These are phyloP conservation scores for Phyllostomus hastatus DNA, from an alignment of 2,113 vertebrate genomes.

Conservation along the genomic window DNA sequence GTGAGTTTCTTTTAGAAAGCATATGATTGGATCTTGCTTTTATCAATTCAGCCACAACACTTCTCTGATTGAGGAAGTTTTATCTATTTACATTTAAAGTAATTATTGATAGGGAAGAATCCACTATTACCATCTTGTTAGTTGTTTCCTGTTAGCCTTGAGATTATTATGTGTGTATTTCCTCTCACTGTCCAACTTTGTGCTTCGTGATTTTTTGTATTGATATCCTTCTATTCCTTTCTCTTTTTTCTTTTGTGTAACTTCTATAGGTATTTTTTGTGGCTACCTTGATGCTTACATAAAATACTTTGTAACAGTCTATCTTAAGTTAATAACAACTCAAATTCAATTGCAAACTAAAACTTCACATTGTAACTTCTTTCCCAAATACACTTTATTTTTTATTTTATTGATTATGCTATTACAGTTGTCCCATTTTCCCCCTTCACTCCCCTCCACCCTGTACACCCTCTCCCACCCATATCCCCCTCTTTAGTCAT, in stretches of 20 bases:
- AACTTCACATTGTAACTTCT: not conserved
- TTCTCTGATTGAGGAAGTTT: not conserved
- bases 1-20: not conserved
- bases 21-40: not conserved
- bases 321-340: not conserved
- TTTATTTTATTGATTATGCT: not conserved
- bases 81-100: not conserved
- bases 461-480: no score
- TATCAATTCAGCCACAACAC: not conserved
- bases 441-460: no score
- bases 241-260: not conserved
- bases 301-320: not conserved
- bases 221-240: not conserved
- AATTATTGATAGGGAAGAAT: not conserved
- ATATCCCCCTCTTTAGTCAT: no score
- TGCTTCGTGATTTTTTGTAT: not conserved
- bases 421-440: no score
- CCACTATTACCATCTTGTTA: not conserved
- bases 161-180: not conserved
- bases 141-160: not conserved
- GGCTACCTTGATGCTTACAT: not conserved
- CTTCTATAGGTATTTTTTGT: not conserved
- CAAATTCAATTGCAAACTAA: not conserved
- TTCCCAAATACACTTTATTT: not conserved
- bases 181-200: not conserved